Conservation (phyloP, 1,140 invertebrate species). For the Polypedilum pembai region DNA sequence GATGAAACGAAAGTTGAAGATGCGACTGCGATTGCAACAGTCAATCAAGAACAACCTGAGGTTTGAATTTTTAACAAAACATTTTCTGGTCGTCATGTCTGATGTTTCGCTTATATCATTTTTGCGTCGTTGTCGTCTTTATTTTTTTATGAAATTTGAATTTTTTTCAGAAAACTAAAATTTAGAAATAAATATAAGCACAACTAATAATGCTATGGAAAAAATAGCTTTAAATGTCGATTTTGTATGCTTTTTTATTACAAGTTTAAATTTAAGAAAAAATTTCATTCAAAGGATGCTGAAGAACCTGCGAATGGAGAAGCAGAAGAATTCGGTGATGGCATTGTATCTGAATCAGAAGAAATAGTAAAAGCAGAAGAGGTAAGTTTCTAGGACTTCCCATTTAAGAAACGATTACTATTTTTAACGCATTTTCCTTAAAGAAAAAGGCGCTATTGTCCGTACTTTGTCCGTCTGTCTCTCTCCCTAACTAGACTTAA, state of each 20-base stretch:
- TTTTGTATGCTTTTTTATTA: background rate
- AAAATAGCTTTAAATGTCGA: constrained; percentile 6
- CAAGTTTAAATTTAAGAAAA: no score
- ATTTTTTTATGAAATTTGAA: background rate
- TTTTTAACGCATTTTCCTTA: no score
- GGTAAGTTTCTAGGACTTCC: no score
- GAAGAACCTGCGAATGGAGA: background rate
- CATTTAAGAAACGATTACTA: no score
- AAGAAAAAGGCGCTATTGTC: no score
- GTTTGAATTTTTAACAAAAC: background rate
- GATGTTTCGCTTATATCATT: background rate
- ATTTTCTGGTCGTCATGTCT: background rate
- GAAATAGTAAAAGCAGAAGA: no score
- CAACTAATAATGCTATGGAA: background rate
- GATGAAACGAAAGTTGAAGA: background rate
- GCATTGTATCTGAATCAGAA: background rate
- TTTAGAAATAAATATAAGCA: background rate
- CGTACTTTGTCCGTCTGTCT: no score
- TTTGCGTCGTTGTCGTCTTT: background rate
- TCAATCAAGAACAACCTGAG: background rate
- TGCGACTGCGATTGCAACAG: background rate
- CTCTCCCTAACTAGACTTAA: no score
- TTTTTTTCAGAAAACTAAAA: background rate
- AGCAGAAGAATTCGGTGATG: background rate
- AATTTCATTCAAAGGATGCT: background rate